Evolutionary conservation across 2,888 invertebrate genomes (phyloP).

Genomic region (Masnerella sp.): DNA sequence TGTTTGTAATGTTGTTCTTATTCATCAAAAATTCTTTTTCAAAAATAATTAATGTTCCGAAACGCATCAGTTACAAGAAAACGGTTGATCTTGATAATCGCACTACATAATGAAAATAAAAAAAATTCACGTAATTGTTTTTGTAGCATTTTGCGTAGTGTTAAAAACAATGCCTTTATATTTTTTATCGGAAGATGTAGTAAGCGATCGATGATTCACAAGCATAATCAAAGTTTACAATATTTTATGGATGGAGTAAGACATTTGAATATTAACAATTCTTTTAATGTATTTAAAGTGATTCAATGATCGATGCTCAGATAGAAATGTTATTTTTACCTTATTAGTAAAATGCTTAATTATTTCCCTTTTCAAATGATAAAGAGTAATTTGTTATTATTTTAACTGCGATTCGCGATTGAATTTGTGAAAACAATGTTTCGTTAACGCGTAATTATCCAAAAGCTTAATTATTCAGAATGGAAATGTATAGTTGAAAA

Average conservation of each 20-base stretch:
- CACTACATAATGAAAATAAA: too few species aligned
- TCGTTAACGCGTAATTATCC: too few species aligned
- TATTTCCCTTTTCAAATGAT: background rate
- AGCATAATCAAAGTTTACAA: constrained; percentile 3
- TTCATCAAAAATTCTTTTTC: too few species aligned
- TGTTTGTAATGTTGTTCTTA: too few species aligned
- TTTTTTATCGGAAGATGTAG: background rate
- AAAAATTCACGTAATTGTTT: too few species aligned
- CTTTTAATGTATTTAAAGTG: constrained; percentile 11
- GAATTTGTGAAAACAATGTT: too few species aligned
- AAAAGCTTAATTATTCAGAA: too few species aligned
- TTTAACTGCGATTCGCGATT: too few species aligned
- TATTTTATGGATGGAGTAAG: constrained; percentile 18
- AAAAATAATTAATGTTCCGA: too few species aligned
- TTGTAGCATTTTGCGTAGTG: background rate
- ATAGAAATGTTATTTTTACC: constrained; percentile 14
- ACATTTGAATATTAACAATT: constrained; percentile 25
- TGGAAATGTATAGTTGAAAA: too few species aligned
- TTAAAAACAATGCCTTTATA: background rate
- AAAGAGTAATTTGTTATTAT: background rate
- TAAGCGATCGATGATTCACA: constrained; percentile 25
- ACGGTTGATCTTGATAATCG: too few species aligned
- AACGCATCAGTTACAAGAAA: too few species aligned
- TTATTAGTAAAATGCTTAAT: constrained; percentile 3
- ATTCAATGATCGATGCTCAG: constrained; percentile 5